Conservation (phyloP, 2,888 invertebrate genomes). For the Phytoseiulus persimilis region DNA sequence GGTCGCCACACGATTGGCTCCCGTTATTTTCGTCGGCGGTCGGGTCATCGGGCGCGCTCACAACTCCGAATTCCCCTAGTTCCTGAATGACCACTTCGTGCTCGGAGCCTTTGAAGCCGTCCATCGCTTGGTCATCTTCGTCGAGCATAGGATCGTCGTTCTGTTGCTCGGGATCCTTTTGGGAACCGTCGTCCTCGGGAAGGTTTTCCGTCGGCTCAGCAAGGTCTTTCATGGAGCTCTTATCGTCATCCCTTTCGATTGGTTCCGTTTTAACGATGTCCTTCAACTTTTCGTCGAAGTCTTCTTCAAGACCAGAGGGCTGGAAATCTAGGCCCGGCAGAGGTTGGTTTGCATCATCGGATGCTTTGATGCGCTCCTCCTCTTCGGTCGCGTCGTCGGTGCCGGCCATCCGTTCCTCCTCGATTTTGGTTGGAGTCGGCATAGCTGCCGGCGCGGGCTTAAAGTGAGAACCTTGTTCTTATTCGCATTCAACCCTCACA, state of each 20-base stretch:
- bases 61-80: constrained; percentile 47
- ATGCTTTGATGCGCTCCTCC: not conserved
- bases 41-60: constrained; percentile 44
- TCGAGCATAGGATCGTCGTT: not conserved
- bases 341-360: not conserved
- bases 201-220: constrained; percentile 42
- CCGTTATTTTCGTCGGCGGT: constrained; percentile 39
- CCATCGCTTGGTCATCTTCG: constrained; percentile 39
- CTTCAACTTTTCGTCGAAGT: constrained; percentile 45
- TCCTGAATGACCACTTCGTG: constrained; percentile 46
- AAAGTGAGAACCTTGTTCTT: no score
- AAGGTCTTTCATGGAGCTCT: constrained; percentile 45
- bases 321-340: constrained; percentile 18
- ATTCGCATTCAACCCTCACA: no score
- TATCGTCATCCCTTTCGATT: constrained; percentile 47
- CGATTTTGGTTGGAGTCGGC: not conserved
- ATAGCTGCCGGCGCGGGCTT: not conserved
- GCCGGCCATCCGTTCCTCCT: not conserved
- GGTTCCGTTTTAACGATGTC: constrained; percentile 41
- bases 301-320: not conserved
- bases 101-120: constrained; percentile 41
- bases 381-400: not conserved
- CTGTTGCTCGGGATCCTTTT: not conserved
- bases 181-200: not conserved
- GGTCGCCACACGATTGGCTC: constrained; percentile 30